Evolutionary conservation across 2,888 invertebrate species (phyloP).

Genomic region (Caenorhabditis becei): DNA sequence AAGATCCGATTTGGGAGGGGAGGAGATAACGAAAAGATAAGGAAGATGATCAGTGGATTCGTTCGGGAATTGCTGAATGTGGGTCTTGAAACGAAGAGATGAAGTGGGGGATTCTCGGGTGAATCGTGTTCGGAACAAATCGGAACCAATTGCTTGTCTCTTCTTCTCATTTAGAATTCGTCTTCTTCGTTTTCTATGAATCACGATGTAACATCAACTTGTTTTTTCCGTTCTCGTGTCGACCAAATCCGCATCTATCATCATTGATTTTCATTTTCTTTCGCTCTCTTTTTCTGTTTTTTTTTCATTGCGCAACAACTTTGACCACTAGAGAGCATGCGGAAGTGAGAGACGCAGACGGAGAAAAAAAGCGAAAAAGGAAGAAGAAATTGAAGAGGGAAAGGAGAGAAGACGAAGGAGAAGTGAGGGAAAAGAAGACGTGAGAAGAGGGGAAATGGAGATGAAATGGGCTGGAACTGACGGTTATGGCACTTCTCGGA

Average conservation of each 20-base stretch:
- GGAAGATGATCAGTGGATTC: background rate
- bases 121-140: too few relatives aligned
- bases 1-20: background rate
- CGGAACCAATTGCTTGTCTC: too few relatives aligned
- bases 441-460: background rate
- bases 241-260: background rate
- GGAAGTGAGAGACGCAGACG: too few relatives aligned
- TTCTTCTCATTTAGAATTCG: too few relatives aligned
- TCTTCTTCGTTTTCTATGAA: too few relatives aligned
- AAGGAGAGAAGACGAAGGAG: background rate
- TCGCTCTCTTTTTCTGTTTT: background rate
- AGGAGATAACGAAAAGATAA: constrained; percentile 24
- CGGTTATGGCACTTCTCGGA: background rate
- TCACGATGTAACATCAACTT: constrained; percentile 6
- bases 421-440: constrained; percentile 5
- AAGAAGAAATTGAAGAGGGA: constrained; percentile 4
- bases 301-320: background rate
- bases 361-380: constrained; percentile 7
- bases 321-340: too few relatives aligned
- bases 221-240: constrained; percentile 1
- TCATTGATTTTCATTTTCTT: constrained; percentile 4
- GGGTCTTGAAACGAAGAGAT: too few relatives aligned
- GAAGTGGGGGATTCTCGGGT: too few relatives aligned
- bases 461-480: constrained; percentile 34
- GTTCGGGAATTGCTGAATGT: too few relatives aligned